These are phyloP conservation scores for Picathartes gymnocephalus DNA, from an alignment of 2,113 vertebrate species.

Conservation along the genomic window DNA sequence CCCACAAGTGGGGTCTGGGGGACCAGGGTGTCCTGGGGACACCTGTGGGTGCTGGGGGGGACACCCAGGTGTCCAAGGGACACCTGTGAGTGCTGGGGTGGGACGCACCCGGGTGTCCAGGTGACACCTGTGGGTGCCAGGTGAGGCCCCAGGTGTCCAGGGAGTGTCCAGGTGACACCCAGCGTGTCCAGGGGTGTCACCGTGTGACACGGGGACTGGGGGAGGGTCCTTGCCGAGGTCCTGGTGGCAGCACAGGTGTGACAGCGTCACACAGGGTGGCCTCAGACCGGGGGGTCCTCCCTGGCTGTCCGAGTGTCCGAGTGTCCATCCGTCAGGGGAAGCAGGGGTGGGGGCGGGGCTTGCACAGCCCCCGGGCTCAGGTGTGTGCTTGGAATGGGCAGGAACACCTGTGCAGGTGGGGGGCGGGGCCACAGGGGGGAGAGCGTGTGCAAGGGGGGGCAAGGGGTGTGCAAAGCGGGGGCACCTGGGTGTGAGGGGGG, in stretches of 20 bases:
- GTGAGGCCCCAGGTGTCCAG: neutral
- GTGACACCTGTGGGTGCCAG: neutral
- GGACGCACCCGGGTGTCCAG: neutral
- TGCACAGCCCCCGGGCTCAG: neutral
- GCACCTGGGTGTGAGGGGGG: neutral
- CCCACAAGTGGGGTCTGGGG: no score
- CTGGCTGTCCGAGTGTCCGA: neutral
- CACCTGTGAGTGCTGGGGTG: neutral
- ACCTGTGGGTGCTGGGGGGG: neutral
- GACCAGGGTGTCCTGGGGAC: neutral
- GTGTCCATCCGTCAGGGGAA: neutral
- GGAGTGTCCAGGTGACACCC: neutral
- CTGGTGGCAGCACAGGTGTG: neutral
- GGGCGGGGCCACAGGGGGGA: neutral
- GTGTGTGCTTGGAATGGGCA: neutral
- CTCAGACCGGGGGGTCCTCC: neutral
- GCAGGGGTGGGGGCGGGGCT: neutral
- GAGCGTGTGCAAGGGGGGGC: neutral
- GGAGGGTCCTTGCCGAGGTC: neutral
- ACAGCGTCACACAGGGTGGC: neutral
- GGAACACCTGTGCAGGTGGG: neutral
- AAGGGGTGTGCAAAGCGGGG: no score
- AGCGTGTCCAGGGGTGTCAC: neutral
- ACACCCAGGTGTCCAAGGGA: neutral
- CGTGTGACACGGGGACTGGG: neutral